A percentile compares a stretch with the other conserved stretches of the same genome.
Conservation (phyloP, 2,797 vertebrate genomes). For the Sciurus vulgaris region DNA sequence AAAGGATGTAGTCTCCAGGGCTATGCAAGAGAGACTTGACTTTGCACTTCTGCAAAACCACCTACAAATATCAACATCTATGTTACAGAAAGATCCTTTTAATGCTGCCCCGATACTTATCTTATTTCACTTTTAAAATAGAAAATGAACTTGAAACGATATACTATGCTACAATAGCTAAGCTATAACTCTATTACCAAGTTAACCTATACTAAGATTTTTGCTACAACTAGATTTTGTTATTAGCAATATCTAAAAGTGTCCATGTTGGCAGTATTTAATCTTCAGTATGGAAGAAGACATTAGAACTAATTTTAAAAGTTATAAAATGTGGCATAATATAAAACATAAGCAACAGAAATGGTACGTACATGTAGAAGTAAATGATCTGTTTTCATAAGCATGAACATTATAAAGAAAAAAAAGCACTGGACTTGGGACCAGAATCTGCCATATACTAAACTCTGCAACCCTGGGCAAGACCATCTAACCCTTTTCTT, state of each 20-base stretch:
- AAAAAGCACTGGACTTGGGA: background rate
- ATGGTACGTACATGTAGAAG: background rate
- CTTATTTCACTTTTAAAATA: conserved; percentile 61
- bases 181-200: conserved; percentile 36
- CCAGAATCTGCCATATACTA: background rate
- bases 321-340: conserved; percentile 32
- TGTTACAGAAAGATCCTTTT: conserved; percentile 36
- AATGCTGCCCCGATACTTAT: conserved; percentile 9
- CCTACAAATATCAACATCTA: conserved; percentile 88
- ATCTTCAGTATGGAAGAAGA: conserved; percentile 52
- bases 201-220: conserved; percentile 35
- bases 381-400: conserved; percentile 34
- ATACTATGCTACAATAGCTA: background rate
- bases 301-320: conserved; percentile 58
- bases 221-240: conserved; percentile 30
- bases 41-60: conserved; percentile 96
- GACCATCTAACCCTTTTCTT: background rate
- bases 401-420: background rate
- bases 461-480: background rate
- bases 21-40: conserved; percentile 98
- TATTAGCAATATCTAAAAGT: conserved; percentile 26
- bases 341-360: conserved; percentile 25
- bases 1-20: conserved; percentile 97
- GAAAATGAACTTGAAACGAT: conserved; percentile 19
- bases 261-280: background rate